Percentiles rank a stretch among this genome's conserved stretches.
Conservation (phyloP, 2,888 invertebrate genomes). For the Drosophila meridionalis region DNA sequence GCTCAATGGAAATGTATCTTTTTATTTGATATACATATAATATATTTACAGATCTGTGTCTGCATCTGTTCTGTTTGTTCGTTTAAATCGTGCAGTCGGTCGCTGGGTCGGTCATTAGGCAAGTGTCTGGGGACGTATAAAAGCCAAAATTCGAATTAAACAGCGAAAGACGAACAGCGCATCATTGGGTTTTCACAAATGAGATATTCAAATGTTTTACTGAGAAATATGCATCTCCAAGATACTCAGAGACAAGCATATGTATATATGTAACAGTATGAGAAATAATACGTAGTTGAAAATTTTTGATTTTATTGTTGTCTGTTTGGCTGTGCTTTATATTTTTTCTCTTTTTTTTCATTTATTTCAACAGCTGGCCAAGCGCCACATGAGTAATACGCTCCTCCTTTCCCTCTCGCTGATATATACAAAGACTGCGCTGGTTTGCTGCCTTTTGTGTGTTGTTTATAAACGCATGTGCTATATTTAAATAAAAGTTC, state of each 20-base stretch:
- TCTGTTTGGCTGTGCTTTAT: slow-evolving; percentile 11
- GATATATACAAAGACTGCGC: slow-evolving; percentile 30
- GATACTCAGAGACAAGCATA: slow-evolving; percentile 14
- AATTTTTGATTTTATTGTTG: slow-evolving; percentile 45
- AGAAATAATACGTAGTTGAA: slow-evolving; percentile 27
- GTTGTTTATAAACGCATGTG: slow-evolving; percentile 73
- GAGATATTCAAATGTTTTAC: slow-evolving; percentile 24
- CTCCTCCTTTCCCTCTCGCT: neutral
- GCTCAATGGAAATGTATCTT: slow-evolving; percentile 59
- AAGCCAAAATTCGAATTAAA: slow-evolving; percentile 32
- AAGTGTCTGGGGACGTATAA: slow-evolving; percentile 56
- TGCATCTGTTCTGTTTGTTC: slow-evolving; percentile 13
- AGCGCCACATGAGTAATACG: slow-evolving; percentile 63
- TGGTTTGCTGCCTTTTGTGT: slow-evolving; percentile 50
- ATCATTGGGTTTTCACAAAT: slow-evolving; percentile 35
- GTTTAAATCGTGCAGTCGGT: slow-evolving; percentile 34
- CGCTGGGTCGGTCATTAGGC: slow-evolving; percentile 40
- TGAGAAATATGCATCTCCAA: slow-evolving; percentile 35
- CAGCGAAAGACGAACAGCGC: slow-evolving; percentile 2
- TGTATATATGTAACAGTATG: neutral
- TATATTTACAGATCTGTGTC: slow-evolving; percentile 10
- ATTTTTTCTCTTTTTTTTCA: slow-evolving; percentile 1
- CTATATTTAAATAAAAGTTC: slow-evolving; percentile 73
- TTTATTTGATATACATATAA: slow-evolving; percentile 1
- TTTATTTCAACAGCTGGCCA: slow-evolving; percentile 60